phyloP scores from a whole-genome alignment of 2,888 invertebrate genomes.

The Acanthosoma haemorrhoidale region DNA sequence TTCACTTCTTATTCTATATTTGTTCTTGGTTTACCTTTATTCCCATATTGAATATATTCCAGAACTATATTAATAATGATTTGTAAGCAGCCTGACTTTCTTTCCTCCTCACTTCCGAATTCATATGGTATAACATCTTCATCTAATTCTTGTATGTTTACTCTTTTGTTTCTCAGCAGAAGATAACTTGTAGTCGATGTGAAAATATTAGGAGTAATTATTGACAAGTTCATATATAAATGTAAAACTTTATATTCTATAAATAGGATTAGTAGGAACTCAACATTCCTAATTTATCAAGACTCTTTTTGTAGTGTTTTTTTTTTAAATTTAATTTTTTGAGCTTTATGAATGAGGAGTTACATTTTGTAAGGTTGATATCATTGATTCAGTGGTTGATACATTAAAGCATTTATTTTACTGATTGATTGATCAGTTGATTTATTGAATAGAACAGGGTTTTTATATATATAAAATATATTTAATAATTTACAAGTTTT shows the following conservation, averaged over 20 bases:
- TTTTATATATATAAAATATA: conserved; percentile 5
- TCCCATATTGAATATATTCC: no score
- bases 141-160: neutral
- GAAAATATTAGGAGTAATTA: neutral
- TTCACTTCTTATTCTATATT: no score
- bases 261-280: conserved; percentile 7
- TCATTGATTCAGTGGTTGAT: neutral
- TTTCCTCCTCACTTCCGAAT: no score
- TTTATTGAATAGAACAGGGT: conserved; percentile 12
- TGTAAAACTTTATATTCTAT: neutral
- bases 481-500: neutral
- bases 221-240: neutral
- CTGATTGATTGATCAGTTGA: neutral
- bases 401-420: neutral
- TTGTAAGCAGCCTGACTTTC: no score
- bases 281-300: conserved; percentile 26
- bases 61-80: no score
- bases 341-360: neutral
- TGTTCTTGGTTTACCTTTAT: no score
- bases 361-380: neutral
- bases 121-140: no score
- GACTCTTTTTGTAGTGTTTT: conserved; percentile 11
- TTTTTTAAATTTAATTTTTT: no score
- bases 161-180: neutral
- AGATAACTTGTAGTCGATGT: neutral